A percentile compares a stretch with the other conserved stretches of the same genome.
phyloP scores from a whole-genome alignment of 2,888 invertebrate genomes.

The Podotricha telesiphe region DNA sequence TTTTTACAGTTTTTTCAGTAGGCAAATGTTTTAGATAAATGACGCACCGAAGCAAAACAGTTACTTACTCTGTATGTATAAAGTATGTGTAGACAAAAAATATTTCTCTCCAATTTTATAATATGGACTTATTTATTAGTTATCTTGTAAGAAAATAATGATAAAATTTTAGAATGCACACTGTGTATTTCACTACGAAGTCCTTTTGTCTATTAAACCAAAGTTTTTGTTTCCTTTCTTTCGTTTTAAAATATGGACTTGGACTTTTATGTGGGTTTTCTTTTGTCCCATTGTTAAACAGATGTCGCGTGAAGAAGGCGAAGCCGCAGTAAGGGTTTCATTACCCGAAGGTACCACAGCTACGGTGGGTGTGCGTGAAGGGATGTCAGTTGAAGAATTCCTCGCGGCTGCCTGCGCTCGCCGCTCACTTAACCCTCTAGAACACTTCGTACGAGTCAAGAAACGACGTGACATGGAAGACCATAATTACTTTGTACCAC shows the following conservation, averaged over 20 bases:
- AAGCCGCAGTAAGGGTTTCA: conserved; percentile 94
- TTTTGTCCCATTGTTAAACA: conserved; percentile 60
- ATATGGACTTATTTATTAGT: background rate
- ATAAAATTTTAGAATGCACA: conserved; percentile 6
- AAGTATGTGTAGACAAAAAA: background rate
- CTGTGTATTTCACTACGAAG: conserved; percentile 6
- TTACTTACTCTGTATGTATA: background rate
- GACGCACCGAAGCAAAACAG: too few species aligned
- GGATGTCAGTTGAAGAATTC: conserved; percentile 98
- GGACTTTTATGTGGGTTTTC: conserved; percentile 35
- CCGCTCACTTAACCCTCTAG: conserved; percentile 95
- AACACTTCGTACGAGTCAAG: conserved; percentile 97
- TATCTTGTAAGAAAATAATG: conserved; percentile 1
- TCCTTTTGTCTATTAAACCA: conserved; percentile 39
- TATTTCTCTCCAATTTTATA: background rate
- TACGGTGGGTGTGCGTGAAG: conserved; percentile 93
- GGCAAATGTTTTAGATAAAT: too few species aligned
- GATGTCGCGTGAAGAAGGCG: conserved; percentile 94
- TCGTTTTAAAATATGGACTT: conserved; percentile 33
- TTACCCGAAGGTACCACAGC: conserved; percentile 93
- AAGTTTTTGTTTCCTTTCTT: conserved; percentile 29
- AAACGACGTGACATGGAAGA: conserved; percentile 97
- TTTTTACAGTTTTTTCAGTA: too few species aligned
- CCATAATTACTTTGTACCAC: conserved; percentile 98
- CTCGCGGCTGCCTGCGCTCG: conserved; percentile 95